Conservation (phyloP, 1,140 invertebrate species). For the Latrodectus geometricus region DNA sequence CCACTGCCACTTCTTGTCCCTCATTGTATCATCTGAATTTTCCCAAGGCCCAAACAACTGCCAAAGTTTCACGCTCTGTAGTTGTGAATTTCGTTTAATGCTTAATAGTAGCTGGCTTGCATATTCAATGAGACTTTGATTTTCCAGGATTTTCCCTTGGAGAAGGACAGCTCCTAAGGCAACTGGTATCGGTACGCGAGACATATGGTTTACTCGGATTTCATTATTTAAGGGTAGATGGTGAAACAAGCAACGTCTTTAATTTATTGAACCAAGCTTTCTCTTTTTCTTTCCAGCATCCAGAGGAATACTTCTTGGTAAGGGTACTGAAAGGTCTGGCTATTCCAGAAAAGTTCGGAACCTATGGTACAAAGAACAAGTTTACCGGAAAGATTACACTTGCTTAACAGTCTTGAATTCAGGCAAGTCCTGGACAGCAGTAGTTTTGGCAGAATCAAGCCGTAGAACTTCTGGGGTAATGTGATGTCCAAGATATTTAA, state of each 20-base stretch:
- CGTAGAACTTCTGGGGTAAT: no score
- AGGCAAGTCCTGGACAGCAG: no score
- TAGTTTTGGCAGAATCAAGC: no score
- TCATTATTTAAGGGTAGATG: background rate
- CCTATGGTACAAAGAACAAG: background rate
- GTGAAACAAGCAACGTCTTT: background rate
- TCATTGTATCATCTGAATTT: constrained; percentile 62
- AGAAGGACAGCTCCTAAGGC: background rate
- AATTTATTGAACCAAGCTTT: background rate
- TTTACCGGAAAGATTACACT: background rate
- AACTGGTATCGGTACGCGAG: background rate
- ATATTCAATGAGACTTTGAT: constrained; percentile 21
- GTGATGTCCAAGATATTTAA: no score
- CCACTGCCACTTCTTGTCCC: constrained; percentile 40
- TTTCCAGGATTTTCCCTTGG: background rate
- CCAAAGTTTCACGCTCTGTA: constrained; percentile 2
- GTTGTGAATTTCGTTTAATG: constrained; percentile 5
- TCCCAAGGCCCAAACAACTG: background rate
- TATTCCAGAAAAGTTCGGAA: background rate
- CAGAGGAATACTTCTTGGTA: background rate
- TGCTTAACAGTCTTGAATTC: background rate
- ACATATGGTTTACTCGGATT: background rate
- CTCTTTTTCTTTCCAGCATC: background rate
- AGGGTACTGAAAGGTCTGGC: background rate
- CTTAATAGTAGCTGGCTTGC: background rate